Evolutionary conservation across 2,888 invertebrate species (phyloP).

Genomic region (Aelia acuminata): DNA sequence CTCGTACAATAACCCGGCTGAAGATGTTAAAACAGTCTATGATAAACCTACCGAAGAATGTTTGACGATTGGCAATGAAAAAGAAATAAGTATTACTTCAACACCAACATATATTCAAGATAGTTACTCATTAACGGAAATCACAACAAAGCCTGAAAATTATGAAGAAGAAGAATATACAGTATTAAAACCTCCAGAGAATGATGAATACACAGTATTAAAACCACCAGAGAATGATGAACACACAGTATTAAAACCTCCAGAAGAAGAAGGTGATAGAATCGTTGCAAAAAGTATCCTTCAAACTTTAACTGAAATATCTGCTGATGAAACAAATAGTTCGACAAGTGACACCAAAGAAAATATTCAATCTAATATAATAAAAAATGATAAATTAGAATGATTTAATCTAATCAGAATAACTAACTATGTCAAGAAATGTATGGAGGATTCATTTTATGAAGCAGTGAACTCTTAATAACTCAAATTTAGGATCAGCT

Average conservation of each 20-base stretch:
- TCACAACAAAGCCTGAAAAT: background rate
- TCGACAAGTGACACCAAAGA: background rate
- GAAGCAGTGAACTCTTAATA: background rate
- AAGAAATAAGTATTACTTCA: conserved; percentile 33
- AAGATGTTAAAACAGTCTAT: background rate
- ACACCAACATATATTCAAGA: background rate
- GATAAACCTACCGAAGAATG: background rate
- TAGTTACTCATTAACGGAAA: background rate
- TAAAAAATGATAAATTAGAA: background rate
- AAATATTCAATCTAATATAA: background rate
- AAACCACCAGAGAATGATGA: conserved; percentile 2
- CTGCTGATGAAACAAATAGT: background rate
- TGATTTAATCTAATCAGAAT: background rate
- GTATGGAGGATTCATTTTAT: background rate
- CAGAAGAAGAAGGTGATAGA: background rate
- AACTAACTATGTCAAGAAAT: background rate
- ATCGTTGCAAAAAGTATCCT: background rate
- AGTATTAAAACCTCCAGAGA: background rate
- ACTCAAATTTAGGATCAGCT: background rate
- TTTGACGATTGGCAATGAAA: background rate
- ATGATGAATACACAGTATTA: background rate
- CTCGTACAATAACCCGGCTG: background rate
- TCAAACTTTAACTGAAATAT: background rate
- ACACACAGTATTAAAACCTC: conserved; percentile 16
- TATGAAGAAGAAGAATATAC: background rate